Evolutionary conservation across 1,140 invertebrate species (phyloP), one percentile per base, ranked within the genome.

Genomic region (Choristoneura fumiferana): DNA sequence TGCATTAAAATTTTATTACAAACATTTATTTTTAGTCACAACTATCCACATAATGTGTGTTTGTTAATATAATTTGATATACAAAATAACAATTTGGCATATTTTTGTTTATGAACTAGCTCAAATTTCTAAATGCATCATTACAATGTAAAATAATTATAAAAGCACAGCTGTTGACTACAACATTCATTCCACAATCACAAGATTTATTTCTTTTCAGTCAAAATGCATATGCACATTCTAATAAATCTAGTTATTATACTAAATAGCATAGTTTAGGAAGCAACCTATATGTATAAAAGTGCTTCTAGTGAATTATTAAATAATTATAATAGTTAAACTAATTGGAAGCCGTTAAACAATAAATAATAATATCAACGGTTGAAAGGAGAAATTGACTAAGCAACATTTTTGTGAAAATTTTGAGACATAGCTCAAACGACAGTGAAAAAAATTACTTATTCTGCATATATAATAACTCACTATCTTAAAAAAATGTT

Each of bases 1-100:
- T 62, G 57, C 52, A 60, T 58, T 62, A 45, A 53, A 54, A 59
- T 66, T 62, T 54, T 40, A 69, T 55, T 58, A 56, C 55, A 57
- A 62, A 63, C 54, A 60, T 59, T 67, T 57, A 62, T 67, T 61
- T 55, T 45, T 37, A 62, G 53, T 63, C 56, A 62, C 60, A 57
- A 57, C 57, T 56, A 58, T 58, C 63, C 54, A 61, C 60, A 56
- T 61, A 35, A 63, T 57, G 60, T 67, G 56, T 68, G 52, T 67
- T 56, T 68, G 67, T 56, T 53, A 61, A 65, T 71, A 71, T 56
- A 69, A 65, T 74, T 75, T 78, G 71, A 76, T 83, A 73, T 80
- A 84, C 59, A 87, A 85, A 87, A 83, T 84, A 87, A 75, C 67
- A 76, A 81, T 88, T 88, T 87, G 85, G 85, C 83, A 85, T 86